Conservation (phyloP, 2,113 vertebrate genomes). For the Monopterus albus region DNA sequence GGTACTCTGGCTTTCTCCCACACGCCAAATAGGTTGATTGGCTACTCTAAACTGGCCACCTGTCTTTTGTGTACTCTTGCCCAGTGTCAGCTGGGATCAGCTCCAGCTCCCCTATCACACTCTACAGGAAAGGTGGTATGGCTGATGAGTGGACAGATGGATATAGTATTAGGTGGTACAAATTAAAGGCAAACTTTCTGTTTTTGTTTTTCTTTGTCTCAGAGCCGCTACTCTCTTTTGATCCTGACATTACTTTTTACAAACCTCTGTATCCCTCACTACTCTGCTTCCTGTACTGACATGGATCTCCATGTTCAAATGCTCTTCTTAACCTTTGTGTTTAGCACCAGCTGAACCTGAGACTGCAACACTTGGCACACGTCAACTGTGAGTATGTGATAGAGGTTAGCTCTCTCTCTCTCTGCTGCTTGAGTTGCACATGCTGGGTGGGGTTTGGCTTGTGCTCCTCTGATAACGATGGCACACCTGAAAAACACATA, state of each 20-base stretch:
- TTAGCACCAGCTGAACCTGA: slow-evolving; percentile 30
- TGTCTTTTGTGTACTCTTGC: too few species aligned
- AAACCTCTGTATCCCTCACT: background rate
- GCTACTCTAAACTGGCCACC: too few species aligned
- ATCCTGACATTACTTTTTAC: slow-evolving; percentile 6
- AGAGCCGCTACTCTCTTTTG: background rate
- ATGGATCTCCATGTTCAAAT: slow-evolving; percentile 33
- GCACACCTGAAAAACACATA: too few species aligned
- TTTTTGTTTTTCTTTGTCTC: slow-evolving; percentile 3
- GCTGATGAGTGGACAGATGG: too few species aligned
- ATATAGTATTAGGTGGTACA: background rate
- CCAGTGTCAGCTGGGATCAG: too few species aligned
- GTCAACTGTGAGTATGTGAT: background rate
- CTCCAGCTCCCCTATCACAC: too few species aligned
- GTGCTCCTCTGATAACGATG: too few species aligned
- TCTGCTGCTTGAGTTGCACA: background rate
- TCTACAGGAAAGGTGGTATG: too few species aligned
- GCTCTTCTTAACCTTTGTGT: slow-evolving; percentile 34
- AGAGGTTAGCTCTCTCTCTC: background rate
- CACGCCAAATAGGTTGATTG: too few species aligned
- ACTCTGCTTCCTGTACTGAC: slow-evolving; percentile 37
- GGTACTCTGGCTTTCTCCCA: too few species aligned
- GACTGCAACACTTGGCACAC: slow-evolving; percentile 33
- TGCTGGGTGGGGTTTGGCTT: too few species aligned
- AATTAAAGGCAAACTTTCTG: background rate